Evolutionary conservation across 2,113 vertebrate genomes (phyloP).

Genomic region (Pteronura brasiliensis): DNA sequence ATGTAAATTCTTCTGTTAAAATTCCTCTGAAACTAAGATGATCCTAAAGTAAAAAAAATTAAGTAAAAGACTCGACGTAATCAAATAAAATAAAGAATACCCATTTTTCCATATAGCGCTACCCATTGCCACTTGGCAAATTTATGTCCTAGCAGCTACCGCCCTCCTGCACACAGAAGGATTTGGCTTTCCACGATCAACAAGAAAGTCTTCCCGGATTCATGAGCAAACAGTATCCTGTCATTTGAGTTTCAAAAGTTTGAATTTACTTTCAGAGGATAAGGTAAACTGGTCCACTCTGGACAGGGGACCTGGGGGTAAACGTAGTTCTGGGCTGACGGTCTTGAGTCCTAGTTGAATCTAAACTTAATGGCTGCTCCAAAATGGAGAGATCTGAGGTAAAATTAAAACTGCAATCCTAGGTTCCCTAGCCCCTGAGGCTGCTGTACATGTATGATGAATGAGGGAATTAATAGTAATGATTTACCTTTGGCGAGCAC

Average conservation of each 20-base stretch:
- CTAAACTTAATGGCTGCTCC: not conserved
- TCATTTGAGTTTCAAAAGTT: constrained; percentile 3
- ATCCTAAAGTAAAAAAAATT: not conserved
- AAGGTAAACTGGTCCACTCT: not conserved
- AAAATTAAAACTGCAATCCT: not conserved
- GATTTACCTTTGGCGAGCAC: constrained; percentile 47
- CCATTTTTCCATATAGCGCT: not conserved
- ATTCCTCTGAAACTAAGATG: not conserved
- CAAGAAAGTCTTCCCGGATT: not conserved
- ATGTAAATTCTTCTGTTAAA: not conserved
- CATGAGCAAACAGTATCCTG: not conserved
- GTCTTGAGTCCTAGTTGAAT: not conserved
- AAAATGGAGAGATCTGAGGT: not conserved
- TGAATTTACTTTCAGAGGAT: not conserved
- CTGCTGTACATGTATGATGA: constrained; percentile 26
- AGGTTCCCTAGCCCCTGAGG: not conserved
- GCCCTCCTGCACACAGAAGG: not conserved
- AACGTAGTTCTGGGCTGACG: not conserved
- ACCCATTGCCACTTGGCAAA: not conserved
- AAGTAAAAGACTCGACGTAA: not conserved
- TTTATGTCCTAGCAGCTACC: not conserved
- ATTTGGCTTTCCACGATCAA: not conserved
- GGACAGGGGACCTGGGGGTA: not conserved
- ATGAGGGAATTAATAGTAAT: constrained; percentile 58
- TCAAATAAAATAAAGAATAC: not conserved